These are phyloP conservation scores for Phyllopteryx taeniolatus DNA, from an alignment of 2,113 vertebrate genomes.

Conservation along the genomic window DNA sequence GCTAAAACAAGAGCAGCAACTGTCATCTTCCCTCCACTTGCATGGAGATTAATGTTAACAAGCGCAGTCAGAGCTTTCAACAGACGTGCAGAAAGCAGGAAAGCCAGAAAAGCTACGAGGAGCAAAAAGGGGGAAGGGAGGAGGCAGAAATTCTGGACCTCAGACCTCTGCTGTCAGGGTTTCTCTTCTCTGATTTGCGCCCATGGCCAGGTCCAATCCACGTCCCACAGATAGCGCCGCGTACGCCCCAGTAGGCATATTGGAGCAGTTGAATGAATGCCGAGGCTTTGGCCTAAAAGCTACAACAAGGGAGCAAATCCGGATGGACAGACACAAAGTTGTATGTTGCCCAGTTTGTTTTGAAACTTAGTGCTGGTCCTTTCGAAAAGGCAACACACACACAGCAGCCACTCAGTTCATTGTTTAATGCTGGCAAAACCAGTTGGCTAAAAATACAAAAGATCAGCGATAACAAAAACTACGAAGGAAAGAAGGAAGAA, in stretches of 20 bases:
- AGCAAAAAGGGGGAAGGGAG: slow-evolving; percentile 39
- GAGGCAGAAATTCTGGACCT: slow-evolving; percentile 43
- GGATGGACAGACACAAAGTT: slow-evolving; percentile 61
- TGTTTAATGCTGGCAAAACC: slow-evolving; percentile 35
- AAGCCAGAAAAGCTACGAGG: slow-evolving; percentile 53
- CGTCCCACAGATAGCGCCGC: slow-evolving; percentile 69
- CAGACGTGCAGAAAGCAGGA: slow-evolving; percentile 42
- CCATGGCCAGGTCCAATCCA: slow-evolving; percentile 66
- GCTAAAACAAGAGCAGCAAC: slow-evolving; percentile 49
- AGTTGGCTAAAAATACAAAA: slow-evolving; percentile 11
- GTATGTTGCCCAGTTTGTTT: slow-evolving; percentile 62
- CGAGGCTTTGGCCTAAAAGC: slow-evolving; percentile 62
- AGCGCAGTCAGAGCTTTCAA: slow-evolving; percentile 53
- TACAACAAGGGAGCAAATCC: slow-evolving; percentile 66
- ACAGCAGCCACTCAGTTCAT: slow-evolving; percentile 35
- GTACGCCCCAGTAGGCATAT: slow-evolving; percentile 70
- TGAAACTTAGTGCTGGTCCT: slow-evolving; percentile 48
- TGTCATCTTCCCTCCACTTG: slow-evolving; percentile 44
- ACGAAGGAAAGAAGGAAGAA: slow-evolving; percentile 5
- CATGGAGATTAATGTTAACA: slow-evolving; percentile 66
- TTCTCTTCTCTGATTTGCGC: slow-evolving; percentile 68
- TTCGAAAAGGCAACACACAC: slow-evolving; percentile 31
- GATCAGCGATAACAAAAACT: slow-evolving; percentile 2
- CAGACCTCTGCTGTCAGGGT: slow-evolving; percentile 66
- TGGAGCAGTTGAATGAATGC: slow-evolving; percentile 66